Conservation (phyloP, 2,888 invertebrate genomes). For the Fragum sueziense region DNA sequence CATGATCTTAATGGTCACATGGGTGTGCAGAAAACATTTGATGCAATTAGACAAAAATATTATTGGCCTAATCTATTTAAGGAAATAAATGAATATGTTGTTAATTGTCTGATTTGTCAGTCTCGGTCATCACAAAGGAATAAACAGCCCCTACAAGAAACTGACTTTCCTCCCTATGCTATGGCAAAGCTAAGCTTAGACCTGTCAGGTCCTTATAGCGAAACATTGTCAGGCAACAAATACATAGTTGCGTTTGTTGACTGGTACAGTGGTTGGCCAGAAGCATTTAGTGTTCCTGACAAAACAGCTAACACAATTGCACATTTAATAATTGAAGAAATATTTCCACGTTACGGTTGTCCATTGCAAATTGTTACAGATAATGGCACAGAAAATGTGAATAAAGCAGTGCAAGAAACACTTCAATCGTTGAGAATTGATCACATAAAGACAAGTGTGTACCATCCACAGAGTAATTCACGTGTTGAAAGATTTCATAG, state of each 20-base stretch:
- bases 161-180: slow-evolving; percentile 38
- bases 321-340: slow-evolving; percentile 48
- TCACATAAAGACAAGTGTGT: slow-evolving; percentile 8
- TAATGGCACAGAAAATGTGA: slow-evolving; percentile 24
- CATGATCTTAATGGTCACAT: slow-evolving; percentile 45
- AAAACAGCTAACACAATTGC: slow-evolving; percentile 44
- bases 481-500: slow-evolving; percentile 23
- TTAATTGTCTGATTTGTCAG: slow-evolving; percentile 36
- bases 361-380: slow-evolving; percentile 31
- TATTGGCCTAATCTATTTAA: slow-evolving; percentile 52
- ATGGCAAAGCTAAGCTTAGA: slow-evolving; percentile 36
- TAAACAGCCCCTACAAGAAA: slow-evolving; percentile 38
- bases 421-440: slow-evolving; percentile 19
- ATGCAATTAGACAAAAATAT: slow-evolving; percentile 41
- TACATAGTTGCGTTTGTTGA: slow-evolving; percentile 42
- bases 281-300: slow-evolving; percentile 48
- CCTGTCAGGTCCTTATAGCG: slow-evolving; percentile 34
- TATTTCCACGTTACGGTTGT: slow-evolving; percentile 47
- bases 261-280: slow-evolving; percentile 42
- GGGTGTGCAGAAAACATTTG: slow-evolving; percentile 44
- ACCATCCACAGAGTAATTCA: slow-evolving; percentile 19
- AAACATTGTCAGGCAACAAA: slow-evolving; percentile 29
- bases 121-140: slow-evolving; percentile 22
- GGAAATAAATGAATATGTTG: slow-evolving; percentile 40
- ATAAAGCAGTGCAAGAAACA: slow-evolving; percentile 15